These are phyloP conservation scores for Phalacrocorax pelagicus DNA, from an alignment of 2,113 vertebrate genomes.

Conservation along the genomic window DNA sequence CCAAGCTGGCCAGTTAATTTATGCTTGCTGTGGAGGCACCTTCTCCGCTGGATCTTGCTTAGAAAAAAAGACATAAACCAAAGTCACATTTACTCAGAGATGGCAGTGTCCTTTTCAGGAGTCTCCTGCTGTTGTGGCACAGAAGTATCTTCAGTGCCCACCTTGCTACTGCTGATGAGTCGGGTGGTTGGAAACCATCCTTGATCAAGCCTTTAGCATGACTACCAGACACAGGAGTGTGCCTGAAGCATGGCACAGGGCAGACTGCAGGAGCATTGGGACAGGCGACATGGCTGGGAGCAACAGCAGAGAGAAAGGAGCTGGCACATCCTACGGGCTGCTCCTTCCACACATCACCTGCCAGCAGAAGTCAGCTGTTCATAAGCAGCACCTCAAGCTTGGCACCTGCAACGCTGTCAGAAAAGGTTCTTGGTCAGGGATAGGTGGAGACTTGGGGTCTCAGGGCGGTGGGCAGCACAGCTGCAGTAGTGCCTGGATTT, in stretches of 20 bases:
- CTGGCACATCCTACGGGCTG: neutral
- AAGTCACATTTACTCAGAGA: neutral
- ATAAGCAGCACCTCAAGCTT: neutral
- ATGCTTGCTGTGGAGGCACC: neutral
- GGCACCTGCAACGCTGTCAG: accelerated
- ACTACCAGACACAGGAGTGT: neutral
- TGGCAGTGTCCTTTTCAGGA: neutral
- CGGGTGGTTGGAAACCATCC: neutral
- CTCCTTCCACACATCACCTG: neutral
- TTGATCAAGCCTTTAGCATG: neutral
- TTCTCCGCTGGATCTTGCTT: neutral
- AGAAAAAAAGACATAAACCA: neutral
- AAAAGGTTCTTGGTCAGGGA: neutral
- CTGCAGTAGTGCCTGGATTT: neutral
- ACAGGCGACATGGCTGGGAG: neutral
- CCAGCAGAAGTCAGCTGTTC: accelerated
- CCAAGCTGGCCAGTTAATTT: neutral
- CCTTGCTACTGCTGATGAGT: neutral
- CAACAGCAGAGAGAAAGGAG: neutral
- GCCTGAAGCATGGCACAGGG: neutral
- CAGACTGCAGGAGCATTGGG: neutral
- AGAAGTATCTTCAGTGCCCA: neutral
- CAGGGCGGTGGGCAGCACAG: accelerated
- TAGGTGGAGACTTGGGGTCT: neutral
- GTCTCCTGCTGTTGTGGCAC: neutral